Evolutionary conservation across 2,888 invertebrate species (phyloP).

Genomic region (Tanytarsus gracilentus): DNA sequence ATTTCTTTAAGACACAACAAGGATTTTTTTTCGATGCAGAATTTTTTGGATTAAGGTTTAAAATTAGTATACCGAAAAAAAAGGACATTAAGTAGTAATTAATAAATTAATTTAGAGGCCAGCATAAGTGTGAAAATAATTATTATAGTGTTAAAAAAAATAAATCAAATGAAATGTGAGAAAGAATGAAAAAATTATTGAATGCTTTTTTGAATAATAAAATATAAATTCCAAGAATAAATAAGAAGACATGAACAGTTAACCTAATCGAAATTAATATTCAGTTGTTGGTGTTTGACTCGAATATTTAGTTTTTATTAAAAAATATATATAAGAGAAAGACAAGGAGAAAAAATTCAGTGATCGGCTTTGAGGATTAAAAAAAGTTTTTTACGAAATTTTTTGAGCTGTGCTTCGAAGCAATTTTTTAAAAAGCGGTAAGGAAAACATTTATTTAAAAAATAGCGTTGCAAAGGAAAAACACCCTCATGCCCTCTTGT

Average conservation of each 20-base stretch:
- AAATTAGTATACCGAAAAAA: too few species aligned
- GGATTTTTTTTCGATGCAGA: constrained; percentile 26
- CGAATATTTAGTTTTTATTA: neutral
- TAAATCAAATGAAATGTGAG: neutral
- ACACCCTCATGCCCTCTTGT: neutral
- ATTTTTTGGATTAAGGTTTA: constrained; percentile 9
- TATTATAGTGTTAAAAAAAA: too few species aligned
- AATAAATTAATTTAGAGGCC: too few species aligned
- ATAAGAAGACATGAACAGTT: constrained; percentile 28
- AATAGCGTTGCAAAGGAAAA: too few species aligned
- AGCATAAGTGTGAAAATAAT: too few species aligned
- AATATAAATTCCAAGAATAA: constrained; percentile 21
- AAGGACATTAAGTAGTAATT: neutral
- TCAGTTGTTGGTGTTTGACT: constrained; percentile 26
- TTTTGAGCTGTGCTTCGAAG: neutral
- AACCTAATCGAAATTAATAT: constrained; percentile 29
- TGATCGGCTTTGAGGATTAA: neutral
- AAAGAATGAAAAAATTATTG: neutral
- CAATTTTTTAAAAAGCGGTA: neutral
- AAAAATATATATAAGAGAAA: neutral
- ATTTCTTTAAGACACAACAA: constrained; percentile 29
- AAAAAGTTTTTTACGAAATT: neutral
- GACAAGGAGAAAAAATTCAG: neutral
- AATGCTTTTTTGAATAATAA: constrained; percentile 26
- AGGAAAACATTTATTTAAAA: neutral